These are phyloP conservation scores for Benitochromis conjunctus DNA, from an alignment of 2,113 vertebrate species.

Conservation along the genomic window DNA sequence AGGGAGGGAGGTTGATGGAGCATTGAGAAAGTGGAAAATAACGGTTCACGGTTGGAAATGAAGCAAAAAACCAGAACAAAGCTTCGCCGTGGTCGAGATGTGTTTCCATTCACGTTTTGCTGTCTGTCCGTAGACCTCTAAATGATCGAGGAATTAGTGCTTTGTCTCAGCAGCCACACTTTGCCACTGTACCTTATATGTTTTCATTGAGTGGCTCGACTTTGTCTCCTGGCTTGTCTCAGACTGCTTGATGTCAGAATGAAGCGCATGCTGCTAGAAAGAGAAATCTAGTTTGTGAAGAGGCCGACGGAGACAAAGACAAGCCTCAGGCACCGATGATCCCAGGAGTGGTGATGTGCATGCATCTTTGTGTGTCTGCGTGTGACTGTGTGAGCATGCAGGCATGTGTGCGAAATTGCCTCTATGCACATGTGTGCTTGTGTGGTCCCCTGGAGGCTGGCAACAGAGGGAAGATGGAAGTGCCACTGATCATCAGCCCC, in stretches of 20 bases:
- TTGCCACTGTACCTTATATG: background rate
- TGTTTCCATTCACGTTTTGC: background rate
- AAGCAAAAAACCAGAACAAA: background rate
- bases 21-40: background rate
- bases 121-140: background rate
- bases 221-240: background rate
- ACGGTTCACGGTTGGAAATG: background rate
- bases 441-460: constrained; percentile 11
- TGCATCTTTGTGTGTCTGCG: background rate
- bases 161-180: background rate
- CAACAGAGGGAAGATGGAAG: constrained; percentile 16
- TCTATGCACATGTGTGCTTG: background rate
- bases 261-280: background rate
- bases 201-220: background rate
- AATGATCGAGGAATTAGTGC: background rate
- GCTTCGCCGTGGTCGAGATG: background rate
- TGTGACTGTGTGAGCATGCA: background rate
- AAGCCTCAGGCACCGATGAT: constrained; percentile 28
- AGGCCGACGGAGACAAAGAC: constrained; percentile 20
- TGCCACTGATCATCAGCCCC: constrained; percentile 39
- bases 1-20: background rate
- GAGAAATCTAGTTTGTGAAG: constrained; percentile 21
- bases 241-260: constrained; percentile 6
- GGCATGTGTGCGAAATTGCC: background rate
- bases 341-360: constrained; percentile 2